Base-by-base conservation (phyloP, 2,888 invertebrate species). In the Sipha maydis region DNA sequence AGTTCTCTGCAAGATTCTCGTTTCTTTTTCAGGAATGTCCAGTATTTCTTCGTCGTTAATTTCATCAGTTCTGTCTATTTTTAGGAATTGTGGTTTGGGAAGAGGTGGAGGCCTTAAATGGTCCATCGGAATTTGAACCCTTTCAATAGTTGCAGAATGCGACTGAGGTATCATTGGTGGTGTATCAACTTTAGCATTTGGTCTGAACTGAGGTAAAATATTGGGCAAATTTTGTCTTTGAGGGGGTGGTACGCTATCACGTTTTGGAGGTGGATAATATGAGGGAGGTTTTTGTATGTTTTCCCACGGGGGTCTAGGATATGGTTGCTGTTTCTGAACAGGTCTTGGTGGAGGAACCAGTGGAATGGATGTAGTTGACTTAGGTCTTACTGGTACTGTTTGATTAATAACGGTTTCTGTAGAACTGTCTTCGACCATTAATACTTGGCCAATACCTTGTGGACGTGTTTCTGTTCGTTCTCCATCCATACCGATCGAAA, bases 131-230 rank as follows among this genome's bases (percentile, higher is more conserved):
- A 90, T 90, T 75, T 90, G 90, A 25, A 90, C 79, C 88, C 89
- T 83, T 73, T 89, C 89, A 19, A 88, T 90, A 75, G 75, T 71
- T 3, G 89, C 85, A 0, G 85, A 67, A 61, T 83, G 89, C 2
- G 80, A 71, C 69, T 61, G 83, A 67, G 90, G 80, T 54, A 56
- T 19, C 48, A 89, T 90, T 56, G 91, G 90, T 14, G 90, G 90
- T 28, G 91, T 90, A 9, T 90, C 90, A 77, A 91, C 85, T 89
- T 91, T 90, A 83, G 94, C 94, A 90, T 95, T 95, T 0, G 95
- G 95, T 61, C 95, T 92, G 90, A 95, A 95, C 90, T 95, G 95
- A 0, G 95, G 95, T 41, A 95, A 91, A 90, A 95, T 95, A 90
- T 95, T 95, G 1, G 95, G 95, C 76, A 94, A 82, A n/a, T 82